Evolutionary conservation across 2,113 vertebrate species (phyloP), one percentile per base, ranked within the genome.

Genomic region (Osmerus mordax): DNA sequence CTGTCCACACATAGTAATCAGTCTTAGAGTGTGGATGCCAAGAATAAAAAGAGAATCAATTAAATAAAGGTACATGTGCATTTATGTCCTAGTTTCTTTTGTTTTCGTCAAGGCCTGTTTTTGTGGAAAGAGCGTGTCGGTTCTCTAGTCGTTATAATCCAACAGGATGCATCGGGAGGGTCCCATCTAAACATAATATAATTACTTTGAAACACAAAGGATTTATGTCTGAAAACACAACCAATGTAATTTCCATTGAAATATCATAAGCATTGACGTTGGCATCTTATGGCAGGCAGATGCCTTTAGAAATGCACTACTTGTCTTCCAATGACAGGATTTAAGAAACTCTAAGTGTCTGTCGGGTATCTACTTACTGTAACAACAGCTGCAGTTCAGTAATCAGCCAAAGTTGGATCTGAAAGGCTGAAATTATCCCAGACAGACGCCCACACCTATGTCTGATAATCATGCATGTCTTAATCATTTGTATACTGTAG

Each of bases 371-470:
- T 73, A 55, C 70, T 66, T 70, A 36, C 32, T 36, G 32, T 36
- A 36, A 36, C 32, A 71, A 66, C 65, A 71, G 67, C 77, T 71
- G 73, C 73, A 66, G 58, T 36, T 36, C 54, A 62, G 21, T 61
- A 67, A 82, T 78, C 76, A 81, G 70, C 76, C 55, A 52, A n/a
- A 76, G 63, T 74, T 70, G 62, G 73, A 61, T 60, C 73, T 59
- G 63, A 78, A 79, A 69, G 65, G 63, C 58, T 14, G 13, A 65
- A 53, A 67, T 74, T 71, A 82, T 67, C 77, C 73, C 71, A 74
- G 69, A 25, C 21, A 29, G 15, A 64, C 41, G 7, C 41, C 41
- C 41, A 47, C 41, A 47, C 41, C 9, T 11, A 12, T 47, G 41
- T 47, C 41, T 47, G 41, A 47, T 47, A 47, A 47, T 47, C 7